A percentile compares a stretch with the other conserved stretches of the same genome.
Conservation (phyloP, 2,113 vertebrate species). For the Ariopsis seemanni region DNA sequence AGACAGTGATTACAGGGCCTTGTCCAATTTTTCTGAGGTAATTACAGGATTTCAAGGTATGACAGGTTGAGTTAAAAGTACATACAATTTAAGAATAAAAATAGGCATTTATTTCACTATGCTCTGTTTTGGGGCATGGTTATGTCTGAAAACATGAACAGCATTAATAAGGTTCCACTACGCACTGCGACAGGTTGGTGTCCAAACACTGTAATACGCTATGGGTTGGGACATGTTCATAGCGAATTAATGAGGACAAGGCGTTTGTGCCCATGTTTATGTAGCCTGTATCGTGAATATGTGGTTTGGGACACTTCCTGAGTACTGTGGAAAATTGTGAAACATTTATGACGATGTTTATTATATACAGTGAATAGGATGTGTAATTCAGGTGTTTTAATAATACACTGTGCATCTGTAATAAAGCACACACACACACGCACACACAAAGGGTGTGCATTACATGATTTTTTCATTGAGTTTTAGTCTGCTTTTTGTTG, state of each 20-base stretch:
- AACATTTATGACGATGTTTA: not conserved
- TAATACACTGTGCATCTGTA: not conserved
- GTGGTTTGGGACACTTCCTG: not conserved
- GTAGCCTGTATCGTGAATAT: not conserved
- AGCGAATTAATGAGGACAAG: not conserved
- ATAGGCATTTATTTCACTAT: not conserved
- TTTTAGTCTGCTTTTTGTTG: not conserved
- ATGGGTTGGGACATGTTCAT: not conserved
- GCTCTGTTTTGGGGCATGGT: not conserved
- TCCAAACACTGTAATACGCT: not conserved
- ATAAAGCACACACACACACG: not conserved
- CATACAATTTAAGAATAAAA: not conserved
- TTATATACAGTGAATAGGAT: not conserved
- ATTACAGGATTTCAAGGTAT: not conserved
- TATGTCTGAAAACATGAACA: not conserved
- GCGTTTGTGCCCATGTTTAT: not conserved
- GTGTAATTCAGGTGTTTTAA: not conserved
- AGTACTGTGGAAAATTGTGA: not conserved
- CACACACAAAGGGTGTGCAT: too few relatives aligned
- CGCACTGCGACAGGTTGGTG: not conserved
- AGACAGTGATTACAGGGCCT: constrained; percentile 11
- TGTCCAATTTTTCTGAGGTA: constrained; percentile 12
- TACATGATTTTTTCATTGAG: too few relatives aligned
- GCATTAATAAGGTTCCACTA: not conserved
- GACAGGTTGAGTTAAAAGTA: not conserved